A percentile compares a stretch with the other conserved stretches of the same genome.
phyloP scores from a whole-genome alignment of 1,140 invertebrate species.

The Zaprionus davidi region DNA sequence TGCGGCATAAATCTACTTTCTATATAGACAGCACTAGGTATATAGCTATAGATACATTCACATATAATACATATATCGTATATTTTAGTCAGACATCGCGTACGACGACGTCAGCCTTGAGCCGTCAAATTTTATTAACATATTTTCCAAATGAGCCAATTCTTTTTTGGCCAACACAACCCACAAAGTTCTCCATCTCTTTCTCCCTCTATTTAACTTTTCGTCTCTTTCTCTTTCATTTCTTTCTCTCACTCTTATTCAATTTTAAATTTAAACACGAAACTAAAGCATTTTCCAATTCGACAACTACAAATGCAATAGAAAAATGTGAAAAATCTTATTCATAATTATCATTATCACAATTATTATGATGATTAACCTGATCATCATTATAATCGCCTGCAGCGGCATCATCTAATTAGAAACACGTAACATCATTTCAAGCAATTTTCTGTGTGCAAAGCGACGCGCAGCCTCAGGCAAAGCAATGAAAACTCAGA shows the following conservation, averaged over 20 bases:
- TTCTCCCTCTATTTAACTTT: background rate
- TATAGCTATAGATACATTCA: background rate
- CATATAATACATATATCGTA: background rate
- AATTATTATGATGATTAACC: slow-evolving; percentile 23
- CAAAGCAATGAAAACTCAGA: slow-evolving; percentile 26
- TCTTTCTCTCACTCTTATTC: background rate
- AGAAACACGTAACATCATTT: slow-evolving; percentile 47
- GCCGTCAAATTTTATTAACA: slow-evolving; percentile 42
- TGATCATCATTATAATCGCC: slow-evolving; percentile 27
- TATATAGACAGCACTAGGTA: background rate
- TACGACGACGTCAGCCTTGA: slow-evolving; percentile 23
- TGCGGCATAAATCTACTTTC: background rate
- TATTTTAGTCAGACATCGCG: slow-evolving; percentile 11
- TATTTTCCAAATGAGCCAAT: slow-evolving; percentile 39
- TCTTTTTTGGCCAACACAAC: slow-evolving; percentile 2
- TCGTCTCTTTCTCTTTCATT: background rate
- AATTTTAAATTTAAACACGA: slow-evolving; percentile 33
- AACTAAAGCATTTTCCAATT: slow-evolving; percentile 38
- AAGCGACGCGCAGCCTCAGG: slow-evolving; percentile 25
- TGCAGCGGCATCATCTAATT: slow-evolving; percentile 49
- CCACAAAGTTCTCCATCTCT: background rate
- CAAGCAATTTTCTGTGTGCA: slow-evolving; percentile 34
- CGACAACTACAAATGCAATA: slow-evolving; percentile 20
- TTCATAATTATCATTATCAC: slow-evolving; percentile 16
- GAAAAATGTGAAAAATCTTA: slow-evolving; percentile 9